Evolutionary conservation across 1,140 invertebrate species (phyloP).

Genomic region (Meloidogyne hapla): DNA sequence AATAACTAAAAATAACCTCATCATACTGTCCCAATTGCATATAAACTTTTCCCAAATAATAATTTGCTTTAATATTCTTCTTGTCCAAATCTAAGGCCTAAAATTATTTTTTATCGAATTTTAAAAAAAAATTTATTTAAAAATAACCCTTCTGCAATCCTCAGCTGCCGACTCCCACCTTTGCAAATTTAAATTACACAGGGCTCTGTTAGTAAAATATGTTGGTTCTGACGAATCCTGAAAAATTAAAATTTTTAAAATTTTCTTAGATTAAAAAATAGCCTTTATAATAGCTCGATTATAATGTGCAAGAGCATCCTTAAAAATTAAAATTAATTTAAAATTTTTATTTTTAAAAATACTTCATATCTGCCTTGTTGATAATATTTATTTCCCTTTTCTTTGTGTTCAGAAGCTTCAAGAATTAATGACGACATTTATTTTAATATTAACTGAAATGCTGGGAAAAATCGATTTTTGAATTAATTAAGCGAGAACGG

Average conservation of each 20-base stretch:
- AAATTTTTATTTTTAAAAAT: background rate
- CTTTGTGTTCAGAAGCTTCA: slow-evolving; percentile 31
- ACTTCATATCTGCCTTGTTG: slow-evolving; percentile 26
- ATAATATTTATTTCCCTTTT: slow-evolving; percentile 33
- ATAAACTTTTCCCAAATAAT: slow-evolving; percentile 54
- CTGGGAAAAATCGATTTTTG: no score
- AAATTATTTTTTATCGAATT: background rate
- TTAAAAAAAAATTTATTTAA: no score
- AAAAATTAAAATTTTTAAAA: background rate
- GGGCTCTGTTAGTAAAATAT: slow-evolving; percentile 50
- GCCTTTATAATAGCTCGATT: slow-evolving; percentile 52
- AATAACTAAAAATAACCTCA: slow-evolving; percentile 34
- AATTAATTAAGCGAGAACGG: no score
- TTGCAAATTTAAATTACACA: slow-evolving; percentile 56
- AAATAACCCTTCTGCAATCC: slow-evolving; percentile 48
- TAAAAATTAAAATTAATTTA: slow-evolving; percentile 26
- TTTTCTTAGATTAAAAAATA: slow-evolving; percentile 29
- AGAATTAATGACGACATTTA: background rate
- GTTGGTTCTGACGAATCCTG: slow-evolving; percentile 26
- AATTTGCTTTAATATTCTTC: slow-evolving; percentile 58
- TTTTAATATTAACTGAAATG: no score
- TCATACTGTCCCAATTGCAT: slow-evolving; percentile 48
- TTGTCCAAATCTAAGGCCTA: slow-evolving; percentile 51
- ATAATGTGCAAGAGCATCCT: slow-evolving; percentile 54
- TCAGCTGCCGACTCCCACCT: slow-evolving; percentile 53